A percentile compares a stretch with the other conserved stretches of the same genome.
phyloP scores from a whole-genome alignment of 2,888 invertebrate species.

The Trichopria drosophilae region DNA sequence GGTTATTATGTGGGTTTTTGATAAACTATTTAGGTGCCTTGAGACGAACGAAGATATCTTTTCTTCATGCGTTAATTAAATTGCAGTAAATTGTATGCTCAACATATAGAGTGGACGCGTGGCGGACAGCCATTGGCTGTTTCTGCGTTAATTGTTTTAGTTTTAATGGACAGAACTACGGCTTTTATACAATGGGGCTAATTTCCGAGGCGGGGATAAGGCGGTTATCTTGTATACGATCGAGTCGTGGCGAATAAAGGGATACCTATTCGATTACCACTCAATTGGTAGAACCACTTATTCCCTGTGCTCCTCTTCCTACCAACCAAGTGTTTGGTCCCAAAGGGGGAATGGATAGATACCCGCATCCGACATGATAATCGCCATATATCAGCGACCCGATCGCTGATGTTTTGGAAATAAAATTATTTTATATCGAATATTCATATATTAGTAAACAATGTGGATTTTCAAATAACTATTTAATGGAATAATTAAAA shows the following conservation, averaged over 20 bases:
- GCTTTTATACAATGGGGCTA: conserved; percentile 44
- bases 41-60: too few species aligned
- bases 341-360: too few species aligned
- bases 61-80: too few species aligned
- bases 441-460: conserved; percentile 45
- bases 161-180: conserved; percentile 40
- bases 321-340: conserved; percentile 32
- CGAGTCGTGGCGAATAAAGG: conserved; percentile 34
- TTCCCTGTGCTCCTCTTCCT: conserved; percentile 30
- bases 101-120: too few species aligned
- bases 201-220: conserved; percentile 49
- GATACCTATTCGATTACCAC: conserved; percentile 43
- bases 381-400: too few species aligned
- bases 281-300: conserved; percentile 45
- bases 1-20: too few species aligned
- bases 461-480: too few species aligned
- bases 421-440: conserved; percentile 42
- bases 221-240: conserved; percentile 47
- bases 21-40: too few species aligned
- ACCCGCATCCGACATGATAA: too few species aligned
- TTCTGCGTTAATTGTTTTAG: conserved; percentile 48
- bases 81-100: too few species aligned
- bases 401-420: conserved; percentile 46
- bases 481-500: too few species aligned
- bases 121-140: too few species aligned